Conservation (phyloP, 2,888 invertebrate species). For the Dryocosmus kuriphilus region DNA sequence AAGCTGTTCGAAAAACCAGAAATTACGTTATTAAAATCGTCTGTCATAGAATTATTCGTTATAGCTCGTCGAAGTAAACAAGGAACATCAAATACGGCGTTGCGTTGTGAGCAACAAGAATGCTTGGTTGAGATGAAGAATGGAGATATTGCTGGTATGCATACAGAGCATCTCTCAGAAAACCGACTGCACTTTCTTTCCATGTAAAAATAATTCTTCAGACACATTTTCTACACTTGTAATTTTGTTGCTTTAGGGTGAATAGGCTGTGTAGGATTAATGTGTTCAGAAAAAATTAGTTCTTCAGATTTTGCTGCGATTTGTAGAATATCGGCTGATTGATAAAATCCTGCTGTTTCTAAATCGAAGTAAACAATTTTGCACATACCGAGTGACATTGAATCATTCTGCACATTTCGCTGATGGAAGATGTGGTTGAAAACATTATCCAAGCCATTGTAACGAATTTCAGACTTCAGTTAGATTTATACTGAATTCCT, state of each 20-base stretch:
- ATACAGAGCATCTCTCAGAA: constrained; percentile 36
- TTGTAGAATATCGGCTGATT: no score
- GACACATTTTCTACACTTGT: background rate
- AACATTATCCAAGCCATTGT: no score
- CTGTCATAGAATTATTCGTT: constrained; percentile 34
- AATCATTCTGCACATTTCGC: no score
- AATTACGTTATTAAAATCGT: constrained; percentile 38
- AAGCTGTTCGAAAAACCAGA: constrained; percentile 48
- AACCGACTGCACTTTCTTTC: constrained; percentile 41
- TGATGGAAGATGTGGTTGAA: no score
- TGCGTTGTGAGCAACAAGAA: constrained; percentile 51
- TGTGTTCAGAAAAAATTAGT: constrained; percentile 4
- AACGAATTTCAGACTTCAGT: no score
- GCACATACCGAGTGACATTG: no score
- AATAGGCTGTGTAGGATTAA: constrained; percentile 37
- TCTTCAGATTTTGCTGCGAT: background rate
- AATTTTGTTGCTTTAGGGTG: background rate
- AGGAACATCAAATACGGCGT: constrained; percentile 44
- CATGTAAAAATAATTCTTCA: constrained; percentile 41
- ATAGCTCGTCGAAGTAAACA: constrained; percentile 45
- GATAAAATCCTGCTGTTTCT: no score
- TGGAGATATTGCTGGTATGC: background rate
- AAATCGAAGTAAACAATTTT: no score
- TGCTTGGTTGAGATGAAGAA: background rate
- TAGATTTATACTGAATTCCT: no score